These are phyloP conservation scores for Synanthedon myopaeformis DNA, from an alignment of 2,888 invertebrate species.

Conservation along the genomic window DNA sequence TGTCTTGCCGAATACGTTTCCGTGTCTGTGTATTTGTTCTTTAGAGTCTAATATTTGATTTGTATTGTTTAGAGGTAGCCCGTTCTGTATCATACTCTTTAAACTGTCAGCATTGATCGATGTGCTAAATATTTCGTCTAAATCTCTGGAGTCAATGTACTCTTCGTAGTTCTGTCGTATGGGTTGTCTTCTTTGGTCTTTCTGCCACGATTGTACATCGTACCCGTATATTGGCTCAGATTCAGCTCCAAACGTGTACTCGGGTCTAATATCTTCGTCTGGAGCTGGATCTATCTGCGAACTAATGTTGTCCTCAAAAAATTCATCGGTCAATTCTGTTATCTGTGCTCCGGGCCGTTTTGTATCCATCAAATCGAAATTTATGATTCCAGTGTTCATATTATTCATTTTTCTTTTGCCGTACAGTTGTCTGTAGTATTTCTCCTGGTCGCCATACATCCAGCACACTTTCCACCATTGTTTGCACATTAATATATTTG, in stretches of 20 bases:
- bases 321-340: constrained; percentile 62
- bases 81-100: constrained; percentile 52
- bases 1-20: constrained; percentile 51
- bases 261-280: constrained; percentile 32
- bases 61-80: constrained; percentile 43
- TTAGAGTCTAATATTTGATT: constrained; percentile 45
- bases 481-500: constrained; percentile 84
- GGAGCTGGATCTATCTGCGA: constrained; percentile 51
- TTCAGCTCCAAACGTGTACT: constrained; percentile 33
- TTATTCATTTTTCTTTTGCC: constrained; percentile 68
- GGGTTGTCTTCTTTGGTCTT: constrained; percentile 66
- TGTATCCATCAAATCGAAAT: constrained; percentile 41
- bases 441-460: constrained; percentile 88
- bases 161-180: constrained; percentile 53
- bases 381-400: constrained; percentile 41
- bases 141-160: constrained; percentile 42
- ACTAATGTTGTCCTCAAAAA: constrained; percentile 43
- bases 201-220: constrained; percentile 45
- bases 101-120: constrained; percentile 45
- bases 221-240: constrained; percentile 54
- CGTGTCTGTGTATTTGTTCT: constrained; percentile 46
- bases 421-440: constrained; percentile 86
- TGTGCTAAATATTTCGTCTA: constrained; percentile 47
- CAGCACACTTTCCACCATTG: constrained; percentile 93
- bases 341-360: constrained; percentile 63